Conservation (phyloP, 2,113 vertebrate species). For the Salvelinus namaycush region DNA sequence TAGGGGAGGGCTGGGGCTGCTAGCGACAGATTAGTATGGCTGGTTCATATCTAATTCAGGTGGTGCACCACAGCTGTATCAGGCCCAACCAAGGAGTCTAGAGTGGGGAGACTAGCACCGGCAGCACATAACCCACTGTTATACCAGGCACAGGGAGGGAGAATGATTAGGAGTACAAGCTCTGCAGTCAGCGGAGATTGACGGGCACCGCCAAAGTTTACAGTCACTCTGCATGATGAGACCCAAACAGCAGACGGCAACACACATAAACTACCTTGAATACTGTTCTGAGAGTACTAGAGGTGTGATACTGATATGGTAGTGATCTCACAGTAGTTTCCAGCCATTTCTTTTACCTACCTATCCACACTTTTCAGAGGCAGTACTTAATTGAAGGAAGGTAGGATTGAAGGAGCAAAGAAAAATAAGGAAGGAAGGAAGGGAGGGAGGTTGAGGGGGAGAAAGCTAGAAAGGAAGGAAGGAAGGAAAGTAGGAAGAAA, state of each 20-base stretch:
- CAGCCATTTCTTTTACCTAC: no score
- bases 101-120: neutral
- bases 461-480: neutral
- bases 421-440: no score
- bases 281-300: no score
- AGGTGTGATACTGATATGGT: no score
- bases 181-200: slow-evolving; percentile 1
- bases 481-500: no score
- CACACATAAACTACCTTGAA: neutral
- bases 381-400: no score
- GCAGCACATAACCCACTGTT: no score
- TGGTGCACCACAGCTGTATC: neutral
- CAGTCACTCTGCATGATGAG: neutral
- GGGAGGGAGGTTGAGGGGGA: neutral
- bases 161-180: neutral
- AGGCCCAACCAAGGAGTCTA: neutral
- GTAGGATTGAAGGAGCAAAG: no score
- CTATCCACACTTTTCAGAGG: no score
- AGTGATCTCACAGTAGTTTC: no score
- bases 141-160: neutral
- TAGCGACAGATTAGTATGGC: neutral
- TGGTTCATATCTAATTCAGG: neutral
- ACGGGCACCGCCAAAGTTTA: neutral
- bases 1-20: neutral
- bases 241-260: neutral